phyloP scores from a whole-genome alignment of 2,888 invertebrate species.

The Nemoura dubitans region DNA sequence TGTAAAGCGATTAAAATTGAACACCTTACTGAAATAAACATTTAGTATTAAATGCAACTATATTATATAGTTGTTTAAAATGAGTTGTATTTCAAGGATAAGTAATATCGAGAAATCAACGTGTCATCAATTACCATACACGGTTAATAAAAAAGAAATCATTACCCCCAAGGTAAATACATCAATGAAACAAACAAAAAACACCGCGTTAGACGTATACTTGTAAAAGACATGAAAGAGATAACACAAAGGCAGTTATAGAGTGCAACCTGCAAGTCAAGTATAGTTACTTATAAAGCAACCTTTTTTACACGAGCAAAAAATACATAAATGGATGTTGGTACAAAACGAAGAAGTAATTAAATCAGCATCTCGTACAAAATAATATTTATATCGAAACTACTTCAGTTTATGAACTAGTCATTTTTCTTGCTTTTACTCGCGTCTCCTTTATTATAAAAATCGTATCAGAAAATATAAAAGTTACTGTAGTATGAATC shows the following conservation, averaged over 20 bases:
- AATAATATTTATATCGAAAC: not conserved
- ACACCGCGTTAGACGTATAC: not conserved
- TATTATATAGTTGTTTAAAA: not conserved
- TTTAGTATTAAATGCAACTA: not conserved
- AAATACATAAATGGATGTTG: not conserved
- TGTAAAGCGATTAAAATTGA: not conserved
- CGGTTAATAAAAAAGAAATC: not conserved
- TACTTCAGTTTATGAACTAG: not conserved
- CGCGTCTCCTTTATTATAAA: not conserved
- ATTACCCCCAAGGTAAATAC: not conserved
- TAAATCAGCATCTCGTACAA: not conserved
- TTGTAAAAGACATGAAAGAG: too few relatives aligned
- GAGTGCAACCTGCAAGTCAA: not conserved
- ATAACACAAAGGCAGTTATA: not conserved
- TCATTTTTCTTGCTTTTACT: not conserved
- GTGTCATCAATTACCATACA: not conserved
- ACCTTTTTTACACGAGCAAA: not conserved
- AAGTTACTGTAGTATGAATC: not conserved
- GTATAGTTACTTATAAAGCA: not conserved
- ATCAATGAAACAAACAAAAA: not conserved
- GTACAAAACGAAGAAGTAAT: not conserved
- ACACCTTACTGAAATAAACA: not conserved
- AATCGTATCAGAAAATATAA: not conserved
- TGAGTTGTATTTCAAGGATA: not conserved
- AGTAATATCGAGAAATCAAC: not conserved